These are phyloP conservation scores for Aradophagus sp. DNA, from an alignment of 1,140 invertebrate genomes.

Conservation along the genomic window DNA sequence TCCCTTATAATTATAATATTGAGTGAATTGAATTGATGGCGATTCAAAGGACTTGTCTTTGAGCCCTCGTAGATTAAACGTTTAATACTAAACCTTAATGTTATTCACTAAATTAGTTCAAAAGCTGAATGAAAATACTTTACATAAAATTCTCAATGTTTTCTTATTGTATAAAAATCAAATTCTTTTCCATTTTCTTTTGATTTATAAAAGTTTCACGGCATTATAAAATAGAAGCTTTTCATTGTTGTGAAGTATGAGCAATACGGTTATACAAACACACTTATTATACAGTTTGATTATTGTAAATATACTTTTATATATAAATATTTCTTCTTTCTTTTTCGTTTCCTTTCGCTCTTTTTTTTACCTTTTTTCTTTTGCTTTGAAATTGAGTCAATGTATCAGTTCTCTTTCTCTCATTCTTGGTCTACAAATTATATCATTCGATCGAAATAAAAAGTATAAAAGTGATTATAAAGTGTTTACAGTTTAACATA, in stretches of 20 bases:
- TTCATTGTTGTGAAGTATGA: conserved; percentile 29
- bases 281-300: conserved; percentile 23
- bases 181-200: no score
- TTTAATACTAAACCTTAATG: no score
- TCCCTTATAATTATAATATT: no score
- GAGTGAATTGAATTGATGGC: no score
- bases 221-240: conserved; percentile 39
- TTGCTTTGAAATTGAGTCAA: conserved; percentile 35
- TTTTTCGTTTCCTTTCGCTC: no score
- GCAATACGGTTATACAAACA: conserved; percentile 26
- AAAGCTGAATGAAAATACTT: conserved; percentile 12
- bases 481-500: conserved; percentile 27
- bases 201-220: conserved; percentile 27
- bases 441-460: conserved; percentile 5
- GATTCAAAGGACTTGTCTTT: no score
- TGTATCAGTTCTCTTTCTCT: conserved; percentile 42
- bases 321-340: conserved; percentile 41
- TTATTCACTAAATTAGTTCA: no score
- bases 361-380: no score
- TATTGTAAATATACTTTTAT: conserved; percentile 38
- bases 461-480: conserved; percentile 26
- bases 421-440: conserved; percentile 21
- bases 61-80: no score
- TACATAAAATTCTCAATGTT: conserved; percentile 4
- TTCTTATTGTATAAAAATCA: conserved; percentile 30